phyloP scores from a whole-genome alignment of 1,140 invertebrate species.

The Daktulosphaira vitifoliae region DNA sequence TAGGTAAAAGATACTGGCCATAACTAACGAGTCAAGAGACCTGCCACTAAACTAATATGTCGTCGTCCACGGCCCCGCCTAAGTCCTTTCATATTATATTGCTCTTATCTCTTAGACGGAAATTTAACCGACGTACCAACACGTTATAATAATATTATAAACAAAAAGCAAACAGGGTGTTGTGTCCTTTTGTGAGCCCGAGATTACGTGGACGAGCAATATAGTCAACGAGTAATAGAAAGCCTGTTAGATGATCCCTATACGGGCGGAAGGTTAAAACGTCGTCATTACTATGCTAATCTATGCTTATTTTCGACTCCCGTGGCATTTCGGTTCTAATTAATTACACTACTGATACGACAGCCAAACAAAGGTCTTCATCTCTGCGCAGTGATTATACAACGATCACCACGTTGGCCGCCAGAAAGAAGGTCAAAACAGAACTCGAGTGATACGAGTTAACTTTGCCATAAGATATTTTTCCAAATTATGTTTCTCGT shows the following conservation, averaged over 20 bases:
- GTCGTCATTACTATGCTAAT: conserved; percentile 30
- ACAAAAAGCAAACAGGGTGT: conserved; percentile 16
- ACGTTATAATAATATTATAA: conserved; percentile 10
- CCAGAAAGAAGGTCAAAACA: too few species aligned
- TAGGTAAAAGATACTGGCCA: too few species aligned
- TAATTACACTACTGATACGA: conserved; percentile 24
- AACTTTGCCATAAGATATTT: too few species aligned
- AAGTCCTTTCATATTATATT: background rate
- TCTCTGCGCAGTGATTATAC: too few species aligned
- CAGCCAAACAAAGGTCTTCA: conserved; percentile 13
- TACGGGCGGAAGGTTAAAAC: conserved; percentile 14
- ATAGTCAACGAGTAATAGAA: too few species aligned
- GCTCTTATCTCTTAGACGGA: conserved; percentile 22
- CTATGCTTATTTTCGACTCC: conserved; percentile 31
- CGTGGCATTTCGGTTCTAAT: conserved; percentile 13
- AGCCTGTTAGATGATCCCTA: background rate
- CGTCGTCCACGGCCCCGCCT: background rate
- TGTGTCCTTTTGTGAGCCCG: conserved; percentile 24
- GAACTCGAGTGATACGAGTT: too few species aligned
- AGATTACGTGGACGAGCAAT: background rate
- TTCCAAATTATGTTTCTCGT: too few species aligned
- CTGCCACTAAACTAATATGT: too few species aligned
- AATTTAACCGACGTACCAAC: conserved; percentile 11
- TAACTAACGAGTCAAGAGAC: too few species aligned
- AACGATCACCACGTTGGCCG: too few species aligned